A percentile compares a stretch with the other conserved stretches of the same genome.
Evolutionary conservation across 1,140 invertebrate species (phyloP).

Genomic region (Proctacanthus coquilletti): DNA sequence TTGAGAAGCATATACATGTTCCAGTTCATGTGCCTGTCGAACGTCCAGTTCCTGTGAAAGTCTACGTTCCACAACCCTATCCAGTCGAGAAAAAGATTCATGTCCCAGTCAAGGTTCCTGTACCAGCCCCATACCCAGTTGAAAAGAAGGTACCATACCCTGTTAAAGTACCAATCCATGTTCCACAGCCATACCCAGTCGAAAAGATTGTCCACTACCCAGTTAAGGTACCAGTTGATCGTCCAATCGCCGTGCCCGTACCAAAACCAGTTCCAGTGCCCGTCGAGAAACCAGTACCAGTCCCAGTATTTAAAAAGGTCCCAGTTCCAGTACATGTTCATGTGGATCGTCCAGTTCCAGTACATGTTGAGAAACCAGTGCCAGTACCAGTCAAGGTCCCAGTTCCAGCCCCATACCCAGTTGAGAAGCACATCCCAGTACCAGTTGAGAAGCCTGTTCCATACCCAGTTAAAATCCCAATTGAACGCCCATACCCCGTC

Average conservation of each 20-base stretch:
- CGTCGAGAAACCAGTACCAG: slow-evolving; percentile 22
- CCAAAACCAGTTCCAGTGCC: slow-evolving; percentile 39
- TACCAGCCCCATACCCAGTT: slow-evolving; percentile 41
- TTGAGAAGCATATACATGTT: slow-evolving; percentile 31
- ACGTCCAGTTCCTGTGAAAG: slow-evolving; percentile 41
- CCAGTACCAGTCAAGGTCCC: slow-evolving; percentile 41
- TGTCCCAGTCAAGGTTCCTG: slow-evolving; percentile 36
- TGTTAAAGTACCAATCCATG: slow-evolving; percentile 41
- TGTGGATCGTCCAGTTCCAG: slow-evolving; percentile 31
- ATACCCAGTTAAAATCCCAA: slow-evolving; percentile 39
- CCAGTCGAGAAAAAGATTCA: slow-evolving; percentile 37
- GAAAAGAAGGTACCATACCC: slow-evolving; percentile 38
- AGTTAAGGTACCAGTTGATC: slow-evolving; percentile 20
- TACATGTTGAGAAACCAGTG: slow-evolving; percentile 38
- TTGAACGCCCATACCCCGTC: slow-evolving; percentile 41
- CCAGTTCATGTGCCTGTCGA: slow-evolving; percentile 40
- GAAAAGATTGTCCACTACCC: slow-evolving; percentile 36
- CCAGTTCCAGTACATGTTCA: slow-evolving; percentile 33
- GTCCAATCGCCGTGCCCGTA: slow-evolving; percentile 31
- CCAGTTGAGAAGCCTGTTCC: slow-evolving; percentile 43
- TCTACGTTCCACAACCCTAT: slow-evolving; percentile 50
- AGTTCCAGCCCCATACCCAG: slow-evolving; percentile 35
- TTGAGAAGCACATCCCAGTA: slow-evolving; percentile 38
- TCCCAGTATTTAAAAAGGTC: slow-evolving; percentile 31
- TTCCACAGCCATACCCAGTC: slow-evolving; percentile 42